Percentiles rank a stretch among this genome's conserved stretches.
phyloP scores from a whole-genome alignment of 64 coral and sea anemone genomes.

The Stichodactyla mertensii region DNA sequence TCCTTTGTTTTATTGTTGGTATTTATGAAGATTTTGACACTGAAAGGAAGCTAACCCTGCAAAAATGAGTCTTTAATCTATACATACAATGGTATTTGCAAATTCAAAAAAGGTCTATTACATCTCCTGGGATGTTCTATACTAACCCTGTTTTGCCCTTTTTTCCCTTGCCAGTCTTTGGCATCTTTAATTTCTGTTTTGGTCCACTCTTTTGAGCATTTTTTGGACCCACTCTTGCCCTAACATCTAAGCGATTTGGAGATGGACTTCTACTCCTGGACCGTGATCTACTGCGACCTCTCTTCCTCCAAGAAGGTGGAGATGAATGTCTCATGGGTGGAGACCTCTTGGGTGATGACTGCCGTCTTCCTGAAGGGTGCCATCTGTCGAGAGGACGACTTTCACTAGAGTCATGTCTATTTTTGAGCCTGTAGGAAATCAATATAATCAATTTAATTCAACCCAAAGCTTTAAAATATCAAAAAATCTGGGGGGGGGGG shows the following conservation, averaged over 20 bases:
- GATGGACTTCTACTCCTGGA: slow-evolving; percentile 51
- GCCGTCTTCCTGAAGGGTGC: slow-evolving; percentile 65
- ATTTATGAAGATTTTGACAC: too few relatives aligned
- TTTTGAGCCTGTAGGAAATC: not conserved
- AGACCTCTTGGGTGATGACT: slow-evolving; percentile 43
- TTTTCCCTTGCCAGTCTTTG: slow-evolving; percentile 38
- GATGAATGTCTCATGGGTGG: slow-evolving; percentile 9
- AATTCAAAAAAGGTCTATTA: too few relatives aligned
- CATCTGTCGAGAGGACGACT: slow-evolving; percentile 54
- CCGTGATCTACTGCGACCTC: slow-evolving; percentile 14
- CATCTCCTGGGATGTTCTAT: not conserved
- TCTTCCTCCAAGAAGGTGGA: slow-evolving; percentile 1
- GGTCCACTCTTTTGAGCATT: slow-evolving; percentile 34
- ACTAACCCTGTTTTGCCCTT: slow-evolving; percentile 18
- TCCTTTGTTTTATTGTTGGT: too few relatives aligned
- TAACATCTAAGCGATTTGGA: slow-evolving; percentile 43
- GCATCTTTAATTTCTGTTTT: slow-evolving; percentile 21
- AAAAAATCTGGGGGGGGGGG: not conserved
- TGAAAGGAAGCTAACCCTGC: too few relatives aligned
- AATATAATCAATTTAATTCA: not conserved
- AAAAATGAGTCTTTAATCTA: too few relatives aligned
- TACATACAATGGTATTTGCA: too few relatives aligned
- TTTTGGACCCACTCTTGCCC: slow-evolving; percentile 44
- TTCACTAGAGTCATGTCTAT: slow-evolving; percentile 32
- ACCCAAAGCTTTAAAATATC: not conserved